Evolutionary conservation across 2,113 vertebrate species (phyloP).

Genomic region (Pycnonotus jocosus): DNA sequence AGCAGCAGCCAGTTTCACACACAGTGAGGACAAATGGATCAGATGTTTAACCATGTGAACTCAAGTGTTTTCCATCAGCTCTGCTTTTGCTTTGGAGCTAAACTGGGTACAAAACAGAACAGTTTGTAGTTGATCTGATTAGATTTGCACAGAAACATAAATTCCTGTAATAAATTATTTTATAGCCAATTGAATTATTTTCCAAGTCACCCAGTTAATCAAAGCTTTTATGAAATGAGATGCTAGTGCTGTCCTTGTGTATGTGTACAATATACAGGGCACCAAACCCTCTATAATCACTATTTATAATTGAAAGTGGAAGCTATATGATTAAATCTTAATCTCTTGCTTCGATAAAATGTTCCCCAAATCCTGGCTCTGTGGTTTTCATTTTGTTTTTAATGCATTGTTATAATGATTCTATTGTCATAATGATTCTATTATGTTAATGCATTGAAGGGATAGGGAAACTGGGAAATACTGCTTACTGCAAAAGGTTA

Average conservation of each 20-base stretch:
- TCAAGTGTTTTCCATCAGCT: neutral
- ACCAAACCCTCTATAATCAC: neutral
- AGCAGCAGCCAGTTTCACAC: neutral
- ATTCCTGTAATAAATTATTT: neutral
- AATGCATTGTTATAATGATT: neutral
- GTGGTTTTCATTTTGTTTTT: neutral
- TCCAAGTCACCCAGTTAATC: neutral
- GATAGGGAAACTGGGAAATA: neutral
- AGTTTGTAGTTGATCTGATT: neutral
- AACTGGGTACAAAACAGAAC: neutral
- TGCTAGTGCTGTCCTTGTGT: neutral
- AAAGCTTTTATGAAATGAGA: neutral
- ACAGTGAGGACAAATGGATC: neutral
- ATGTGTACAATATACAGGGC: neutral
- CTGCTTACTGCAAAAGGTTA: neutral
- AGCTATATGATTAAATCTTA: neutral
- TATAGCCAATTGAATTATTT: neutral
- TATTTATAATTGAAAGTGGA: neutral
- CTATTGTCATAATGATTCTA: neutral
- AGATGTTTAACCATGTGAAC: neutral
- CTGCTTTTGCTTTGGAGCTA: neutral
- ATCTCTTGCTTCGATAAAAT: neutral
- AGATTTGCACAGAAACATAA: neutral
- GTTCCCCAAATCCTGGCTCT: neutral
- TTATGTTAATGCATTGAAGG: neutral